phyloP scores from a whole-genome alignment of 2,797 vertebrate genomes.

The Nyctalus aviator region DNA sequence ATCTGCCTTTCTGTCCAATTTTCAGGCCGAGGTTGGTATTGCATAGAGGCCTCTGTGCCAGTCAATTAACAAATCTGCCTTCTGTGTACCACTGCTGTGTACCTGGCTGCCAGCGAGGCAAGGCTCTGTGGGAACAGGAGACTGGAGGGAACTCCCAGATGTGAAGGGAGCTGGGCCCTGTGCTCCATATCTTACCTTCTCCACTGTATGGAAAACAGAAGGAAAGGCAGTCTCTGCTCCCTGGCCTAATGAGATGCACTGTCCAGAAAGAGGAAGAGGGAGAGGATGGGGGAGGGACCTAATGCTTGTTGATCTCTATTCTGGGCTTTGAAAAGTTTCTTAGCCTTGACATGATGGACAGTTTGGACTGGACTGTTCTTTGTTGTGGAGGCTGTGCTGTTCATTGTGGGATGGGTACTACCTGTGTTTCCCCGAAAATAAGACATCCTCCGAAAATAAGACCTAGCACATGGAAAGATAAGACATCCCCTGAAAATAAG shows the following conservation, averaged over 20 bases:
- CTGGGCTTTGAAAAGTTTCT: neutral
- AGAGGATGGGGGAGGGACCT: too few relatives aligned
- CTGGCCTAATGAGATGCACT: neutral
- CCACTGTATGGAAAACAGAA: neutral
- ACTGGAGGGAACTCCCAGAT: neutral
- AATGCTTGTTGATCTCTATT: neutral
- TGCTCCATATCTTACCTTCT: neutral
- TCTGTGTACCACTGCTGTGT: neutral
- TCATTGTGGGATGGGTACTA: neutral
- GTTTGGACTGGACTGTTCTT: neutral
- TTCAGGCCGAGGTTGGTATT: neutral
- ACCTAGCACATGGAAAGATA: too few relatives aligned
- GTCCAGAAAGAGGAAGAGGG: neutral
- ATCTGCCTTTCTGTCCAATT: neutral
- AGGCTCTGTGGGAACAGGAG: neutral
- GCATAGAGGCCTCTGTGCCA: neutral
- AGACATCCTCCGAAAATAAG: too few relatives aligned
- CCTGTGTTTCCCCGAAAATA: too few relatives aligned
- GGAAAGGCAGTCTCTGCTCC: neutral
- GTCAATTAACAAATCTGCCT: neutral
- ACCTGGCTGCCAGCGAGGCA: neutral
- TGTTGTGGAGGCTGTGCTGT: neutral
- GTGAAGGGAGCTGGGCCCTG: neutral
- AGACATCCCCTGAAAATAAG: too few relatives aligned
- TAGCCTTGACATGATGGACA: too few relatives aligned